phyloP scores from a whole-genome alignment of 2,797 vertebrate genomes.

The Psittacula echo region DNA sequence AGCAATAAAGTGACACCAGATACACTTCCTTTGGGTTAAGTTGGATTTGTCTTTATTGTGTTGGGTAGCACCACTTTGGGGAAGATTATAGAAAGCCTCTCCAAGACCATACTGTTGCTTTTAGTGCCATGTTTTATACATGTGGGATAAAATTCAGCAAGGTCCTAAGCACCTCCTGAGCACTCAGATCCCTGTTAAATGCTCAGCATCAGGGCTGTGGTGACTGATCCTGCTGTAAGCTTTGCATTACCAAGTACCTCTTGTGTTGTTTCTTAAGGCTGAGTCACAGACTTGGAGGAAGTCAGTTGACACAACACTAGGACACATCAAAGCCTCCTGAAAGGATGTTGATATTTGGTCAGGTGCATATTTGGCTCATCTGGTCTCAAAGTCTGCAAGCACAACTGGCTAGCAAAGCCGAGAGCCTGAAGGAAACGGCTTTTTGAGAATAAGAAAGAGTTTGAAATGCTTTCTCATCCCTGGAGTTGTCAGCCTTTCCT shows the following conservation, averaged over 20 bases:
- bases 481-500: conserved; percentile 47
- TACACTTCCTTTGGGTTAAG: not conserved
- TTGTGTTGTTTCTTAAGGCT: conserved; percentile 16
- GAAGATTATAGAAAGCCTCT: not conserved
- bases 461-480: conserved; percentile 46
- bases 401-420: not conserved
- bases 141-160: not conserved
- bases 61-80: not conserved
- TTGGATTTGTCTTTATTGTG: not conserved
- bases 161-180: not conserved
- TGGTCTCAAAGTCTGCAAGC: conserved; percentile 38
- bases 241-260: not conserved
- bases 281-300: conserved; percentile 17
- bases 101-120: rapidly evolving
- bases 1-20: not conserved
- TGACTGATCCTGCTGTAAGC: not conserved
- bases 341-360: conserved; percentile 75
- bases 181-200: not conserved
- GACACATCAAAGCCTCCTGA: conserved; percentile 50
- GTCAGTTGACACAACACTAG: not conserved
- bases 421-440: conserved; percentile 52
- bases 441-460: conserved; percentile 56
- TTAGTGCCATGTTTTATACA: rapidly evolving
- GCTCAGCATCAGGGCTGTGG: not conserved
- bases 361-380: conserved; percentile 67